Percentiles rank a stretch among this genome's conserved stretches.
phyloP scores from a whole-genome alignment of 92 coral and sea anemone species.

The Paragorgia papillata region DNA sequence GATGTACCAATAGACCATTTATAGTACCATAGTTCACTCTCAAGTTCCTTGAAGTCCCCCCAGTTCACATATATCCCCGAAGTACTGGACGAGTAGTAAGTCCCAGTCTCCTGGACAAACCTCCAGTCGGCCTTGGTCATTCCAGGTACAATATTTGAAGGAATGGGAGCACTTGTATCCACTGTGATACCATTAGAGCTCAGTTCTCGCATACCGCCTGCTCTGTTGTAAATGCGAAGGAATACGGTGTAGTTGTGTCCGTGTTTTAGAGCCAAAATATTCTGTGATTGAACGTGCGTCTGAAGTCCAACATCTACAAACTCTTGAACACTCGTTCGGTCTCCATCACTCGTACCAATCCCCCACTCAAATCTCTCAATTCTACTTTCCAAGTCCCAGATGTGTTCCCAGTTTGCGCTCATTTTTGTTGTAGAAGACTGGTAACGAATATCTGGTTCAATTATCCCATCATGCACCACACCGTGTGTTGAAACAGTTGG shows the following conservation, averaged over 20 bases:
- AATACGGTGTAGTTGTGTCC: constrained; percentile 77
- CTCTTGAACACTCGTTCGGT: constrained; percentile 52
- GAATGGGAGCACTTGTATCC: constrained; percentile 78
- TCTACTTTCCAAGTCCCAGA: constrained; percentile 95
- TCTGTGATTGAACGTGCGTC: constrained; percentile 74
- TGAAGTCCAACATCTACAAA: constrained; percentile 79
- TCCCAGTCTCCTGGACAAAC: constrained; percentile 52
- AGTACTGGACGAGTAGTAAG: constrained; percentile 66
- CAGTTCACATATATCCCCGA: constrained; percentile 71
- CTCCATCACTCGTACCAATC: constrained; percentile 63
- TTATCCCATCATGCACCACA: constrained; percentile 87
- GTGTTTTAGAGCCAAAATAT: constrained; percentile 60
- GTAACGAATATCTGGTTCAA: constrained; percentile 87
- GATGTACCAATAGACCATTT: constrained; percentile 95
- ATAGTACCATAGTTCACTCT: constrained; percentile 92
- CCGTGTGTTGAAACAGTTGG: constrained; percentile 76
- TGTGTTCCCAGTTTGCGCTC: constrained; percentile 96
- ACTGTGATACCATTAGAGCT: constrained; percentile 85
- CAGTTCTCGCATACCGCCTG: constrained; percentile 73
- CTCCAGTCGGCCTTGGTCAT: constrained; percentile 62
- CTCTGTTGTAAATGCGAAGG: constrained; percentile 68
- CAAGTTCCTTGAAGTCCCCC: constrained; percentile 74
- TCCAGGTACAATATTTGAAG: constrained; percentile 67
- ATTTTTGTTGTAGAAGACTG: constrained; percentile 73
- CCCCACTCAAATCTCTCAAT: constrained; percentile 90